Evolutionary conservation across 2,797 vertebrate species (phyloP).

Genomic region (Rachycentron canadum): DNA sequence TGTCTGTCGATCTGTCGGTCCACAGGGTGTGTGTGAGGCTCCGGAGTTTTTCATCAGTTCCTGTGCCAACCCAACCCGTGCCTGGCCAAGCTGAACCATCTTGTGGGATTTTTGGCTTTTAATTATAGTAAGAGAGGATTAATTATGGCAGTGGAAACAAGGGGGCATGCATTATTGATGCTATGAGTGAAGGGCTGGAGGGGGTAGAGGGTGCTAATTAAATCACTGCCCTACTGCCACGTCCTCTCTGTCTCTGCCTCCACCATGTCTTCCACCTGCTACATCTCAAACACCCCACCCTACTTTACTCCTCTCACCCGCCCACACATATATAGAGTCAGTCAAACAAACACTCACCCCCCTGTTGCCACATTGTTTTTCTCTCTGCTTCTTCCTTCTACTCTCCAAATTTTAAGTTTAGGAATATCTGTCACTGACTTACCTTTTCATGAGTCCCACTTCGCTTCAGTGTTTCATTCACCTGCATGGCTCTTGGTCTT

Average conservation of each 20-base stretch:
- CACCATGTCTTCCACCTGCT: slow-evolving; percentile 81
- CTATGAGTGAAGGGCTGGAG: slow-evolving; percentile 90
- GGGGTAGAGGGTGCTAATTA: slow-evolving; percentile 90
- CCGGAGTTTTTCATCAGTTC: slow-evolving; percentile 80
- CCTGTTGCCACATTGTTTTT: slow-evolving; percentile 1
- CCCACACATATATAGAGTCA: slow-evolving; percentile 13
- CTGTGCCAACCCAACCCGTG: slow-evolving; percentile 79
- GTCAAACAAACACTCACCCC: slow-evolving; percentile 15
- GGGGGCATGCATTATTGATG: slow-evolving; percentile 94
- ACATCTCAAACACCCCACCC: slow-evolving; percentile 61
- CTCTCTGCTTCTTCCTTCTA: not conserved
- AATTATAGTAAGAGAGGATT: slow-evolving; percentile 94
- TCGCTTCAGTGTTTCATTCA: not conserved
- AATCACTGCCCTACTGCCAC: slow-evolving; percentile 90
- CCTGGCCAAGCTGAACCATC: slow-evolving; percentile 85
- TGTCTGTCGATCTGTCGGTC: slow-evolving; percentile 61
- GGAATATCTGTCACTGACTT: not conserved
- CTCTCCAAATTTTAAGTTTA: slow-evolving; percentile 20
- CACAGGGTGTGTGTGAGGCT: slow-evolving; percentile 65
- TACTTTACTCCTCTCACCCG: slow-evolving; percentile 34
- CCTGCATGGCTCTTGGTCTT: not conserved
- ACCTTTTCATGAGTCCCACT: not conserved
- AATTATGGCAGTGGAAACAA: slow-evolving; percentile 92
- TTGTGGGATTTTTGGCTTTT: slow-evolving; percentile 93
- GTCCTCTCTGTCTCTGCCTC: slow-evolving; percentile 81